Percentiles rank a stretch among this genome's conserved stretches.
phyloP scores from a whole-genome alignment of 2,113 vertebrate species.

The Pagrus major region DNA sequence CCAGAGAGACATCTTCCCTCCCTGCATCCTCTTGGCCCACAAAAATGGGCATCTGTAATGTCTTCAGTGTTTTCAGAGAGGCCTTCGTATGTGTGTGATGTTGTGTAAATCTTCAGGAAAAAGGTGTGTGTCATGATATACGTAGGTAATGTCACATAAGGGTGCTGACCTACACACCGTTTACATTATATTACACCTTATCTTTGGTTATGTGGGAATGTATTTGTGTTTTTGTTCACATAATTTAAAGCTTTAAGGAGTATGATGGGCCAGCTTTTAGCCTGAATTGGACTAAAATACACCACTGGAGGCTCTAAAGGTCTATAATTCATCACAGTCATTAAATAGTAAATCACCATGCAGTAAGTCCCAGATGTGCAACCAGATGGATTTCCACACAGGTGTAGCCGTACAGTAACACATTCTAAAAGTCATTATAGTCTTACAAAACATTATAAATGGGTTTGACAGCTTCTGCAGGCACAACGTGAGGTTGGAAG shows the following conservation, averaged over 20 bases:
- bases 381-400: conserved; percentile 29
- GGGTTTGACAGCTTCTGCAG: not conserved
- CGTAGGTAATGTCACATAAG: not conserved
- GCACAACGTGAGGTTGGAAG: too few species aligned
- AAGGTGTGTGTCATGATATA: not conserved
- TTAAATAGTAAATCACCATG: not conserved
- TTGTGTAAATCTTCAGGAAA: not conserved
- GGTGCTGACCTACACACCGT: not conserved
- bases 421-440: conserved; percentile 3
- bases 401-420: not conserved
- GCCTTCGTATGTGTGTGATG: not conserved
- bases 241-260: not conserved
- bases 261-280: not conserved
- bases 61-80: conserved; percentile 13
- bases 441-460: not conserved
- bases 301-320: not conserved
- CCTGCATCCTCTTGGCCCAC: conserved; percentile 4
- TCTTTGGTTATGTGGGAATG: not conserved
- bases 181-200: not conserved
- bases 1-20: conserved; percentile 23
- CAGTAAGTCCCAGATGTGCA: conserved; percentile 21
- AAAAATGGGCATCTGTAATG: conserved; percentile 10
- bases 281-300: not conserved
- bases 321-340: conserved; percentile 4
- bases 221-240: not conserved